Conservation (phyloP, 2,797 vertebrate genomes). For the Megalops cyprinoides region DNA sequence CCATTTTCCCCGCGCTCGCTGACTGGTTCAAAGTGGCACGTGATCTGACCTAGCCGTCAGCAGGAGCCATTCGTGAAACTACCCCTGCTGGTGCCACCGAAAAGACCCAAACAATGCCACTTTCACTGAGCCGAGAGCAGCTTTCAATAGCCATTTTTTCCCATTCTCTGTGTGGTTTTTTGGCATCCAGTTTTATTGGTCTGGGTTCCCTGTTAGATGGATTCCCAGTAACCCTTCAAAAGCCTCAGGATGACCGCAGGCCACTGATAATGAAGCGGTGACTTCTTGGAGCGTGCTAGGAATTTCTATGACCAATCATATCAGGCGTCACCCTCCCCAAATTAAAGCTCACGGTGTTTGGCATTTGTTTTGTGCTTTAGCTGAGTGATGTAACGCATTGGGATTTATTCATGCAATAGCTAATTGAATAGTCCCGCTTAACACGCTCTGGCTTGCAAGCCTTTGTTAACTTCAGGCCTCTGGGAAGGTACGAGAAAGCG, state of each 20-base stretch:
- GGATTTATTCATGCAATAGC: slow-evolving; percentile 79
- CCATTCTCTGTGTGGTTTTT: slow-evolving; percentile 69
- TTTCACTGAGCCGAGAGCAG: slow-evolving; percentile 70
- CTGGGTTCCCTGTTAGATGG: slow-evolving; percentile 64
- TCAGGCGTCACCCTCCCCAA: slow-evolving; percentile 79
- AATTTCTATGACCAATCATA: slow-evolving; percentile 83
- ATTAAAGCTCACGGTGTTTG: slow-evolving; percentile 71
- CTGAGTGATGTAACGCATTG: slow-evolving; percentile 85
- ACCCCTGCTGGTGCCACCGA: slow-evolving; percentile 77
- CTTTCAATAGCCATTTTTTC: slow-evolving; percentile 70
- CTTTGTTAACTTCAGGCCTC: slow-evolving; percentile 45
- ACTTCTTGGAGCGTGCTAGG: slow-evolving; percentile 66
- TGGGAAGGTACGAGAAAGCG: slow-evolving; percentile 49
- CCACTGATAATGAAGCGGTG: slow-evolving; percentile 35
- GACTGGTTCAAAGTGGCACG: slow-evolving; percentile 60
- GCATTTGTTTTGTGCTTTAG: slow-evolving; percentile 77
- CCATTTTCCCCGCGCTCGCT: slow-evolving; percentile 59
- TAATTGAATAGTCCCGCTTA: slow-evolving; percentile 80
- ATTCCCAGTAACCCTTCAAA: slow-evolving; percentile 65
- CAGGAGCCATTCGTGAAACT: slow-evolving; percentile 63
- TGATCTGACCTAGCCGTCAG: slow-evolving; percentile 76
- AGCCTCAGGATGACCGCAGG: slow-evolving; percentile 20
- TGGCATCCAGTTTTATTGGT: slow-evolving; percentile 76
- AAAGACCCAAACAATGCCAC: slow-evolving; percentile 82
- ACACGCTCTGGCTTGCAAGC: slow-evolving; percentile 62